Evolutionary conservation across 2,113 vertebrate species (phyloP), one percentile per base, ranked within the genome.

Genomic region (Ophthalmolycus amberensis): DNA sequence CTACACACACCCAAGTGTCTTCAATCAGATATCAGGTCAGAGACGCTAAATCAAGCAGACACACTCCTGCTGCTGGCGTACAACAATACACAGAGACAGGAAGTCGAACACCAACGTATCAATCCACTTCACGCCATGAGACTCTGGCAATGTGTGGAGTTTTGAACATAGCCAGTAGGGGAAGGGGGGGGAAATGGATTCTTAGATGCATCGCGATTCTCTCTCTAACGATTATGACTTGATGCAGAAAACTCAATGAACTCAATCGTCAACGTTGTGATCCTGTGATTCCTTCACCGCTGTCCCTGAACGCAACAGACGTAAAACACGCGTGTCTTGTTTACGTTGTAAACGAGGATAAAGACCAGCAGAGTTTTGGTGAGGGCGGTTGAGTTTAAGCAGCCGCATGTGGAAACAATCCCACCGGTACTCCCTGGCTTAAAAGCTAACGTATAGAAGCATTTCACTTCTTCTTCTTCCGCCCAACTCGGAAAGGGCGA

Each of bases 1-100:
- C 89, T 27, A 46, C 69, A 73, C 75, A 83, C 81, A 87, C 70
- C 63, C 0, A 38, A 88, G 84, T 87, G 56, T 64, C 79, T 90
- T 89, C 90, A 90, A 91, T 91, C 86, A 90, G 88, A 91, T 91
- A 89, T 88, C 87, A 86, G 86, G 91, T 93, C 88, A 91, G 54
- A 85, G 90, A 81, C 87, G 83, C 81, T 86, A 89, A 91, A 92
- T 92, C 80, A 88, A 88, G 75, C 79, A 37, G 77, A 89, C 79
- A 82, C 79, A 80, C 83, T 67, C 69, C 38, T 64, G 79, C 82
- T 82, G 80, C 73, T 83, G 27, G 46, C 0, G 25, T 64, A 78
- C 71, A 73, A 85, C 79, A 83, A 84, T 71, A 56, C 60, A 54
- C 32, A 5, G 3, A 79, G 63, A 79, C 67, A 60, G 64, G 71